Percentiles rank a stretch among this genome's conserved stretches.
Evolutionary conservation across 2,113 vertebrate genomes (phyloP).

Genomic region (Bettongia penicillata): DNA sequence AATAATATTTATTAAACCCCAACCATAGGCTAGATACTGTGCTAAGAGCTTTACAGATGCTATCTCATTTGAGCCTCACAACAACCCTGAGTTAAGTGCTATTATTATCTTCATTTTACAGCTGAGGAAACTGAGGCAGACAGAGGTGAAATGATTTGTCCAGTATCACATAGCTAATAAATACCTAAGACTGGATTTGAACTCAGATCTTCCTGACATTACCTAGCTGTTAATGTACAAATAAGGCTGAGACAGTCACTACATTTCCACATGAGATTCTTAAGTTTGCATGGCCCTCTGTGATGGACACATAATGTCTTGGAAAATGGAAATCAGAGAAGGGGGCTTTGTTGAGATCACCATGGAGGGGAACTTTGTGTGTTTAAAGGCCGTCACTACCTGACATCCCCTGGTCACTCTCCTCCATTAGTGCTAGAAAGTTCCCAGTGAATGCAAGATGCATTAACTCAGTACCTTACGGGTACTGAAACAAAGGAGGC

Average conservation of each 20-base stretch:
- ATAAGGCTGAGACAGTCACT: not conserved
- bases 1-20: not conserved
- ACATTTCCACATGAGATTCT: not conserved
- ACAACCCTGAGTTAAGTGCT: not conserved
- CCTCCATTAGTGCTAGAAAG: fast-evolving
- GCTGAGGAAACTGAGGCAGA: not conserved
- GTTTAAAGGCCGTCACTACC: not conserved
- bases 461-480: not conserved
- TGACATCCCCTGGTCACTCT: not conserved
- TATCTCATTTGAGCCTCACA: not conserved
- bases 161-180: not conserved
- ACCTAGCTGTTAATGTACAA: not conserved
- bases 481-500: not conserved
- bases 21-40: not conserved
- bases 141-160: not conserved
- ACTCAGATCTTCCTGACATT: not conserved
- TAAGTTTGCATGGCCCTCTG: not conserved
- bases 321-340: not conserved
- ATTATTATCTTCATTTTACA: not conserved
- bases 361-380: not conserved
- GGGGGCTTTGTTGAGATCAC: too few species aligned
- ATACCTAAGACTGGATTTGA: not conserved
- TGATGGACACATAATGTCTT: not conserved
- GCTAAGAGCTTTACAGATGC: not conserved
- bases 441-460: not conserved